phyloP scores from a whole-genome alignment of 35 echinoderm and acorn worm genomes.

The Apostichopus parvimensis region DNA sequence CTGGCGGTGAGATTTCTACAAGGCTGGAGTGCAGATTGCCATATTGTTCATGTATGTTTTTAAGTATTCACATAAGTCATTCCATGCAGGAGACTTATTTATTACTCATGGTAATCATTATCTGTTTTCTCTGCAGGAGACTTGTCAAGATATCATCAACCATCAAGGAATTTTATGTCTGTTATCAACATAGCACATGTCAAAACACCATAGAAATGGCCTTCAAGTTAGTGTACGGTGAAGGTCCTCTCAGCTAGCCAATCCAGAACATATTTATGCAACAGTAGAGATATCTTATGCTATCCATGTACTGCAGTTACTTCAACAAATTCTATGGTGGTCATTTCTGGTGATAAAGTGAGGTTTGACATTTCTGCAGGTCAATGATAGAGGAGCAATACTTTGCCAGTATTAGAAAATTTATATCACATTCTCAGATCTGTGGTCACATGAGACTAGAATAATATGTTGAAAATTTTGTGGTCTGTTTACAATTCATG shows the following conservation, averaged over 20 bases:
- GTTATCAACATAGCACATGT: constrained; percentile 82
- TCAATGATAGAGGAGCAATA: no score
- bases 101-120: no score
- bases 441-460: no score
- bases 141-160: constrained; percentile 45
- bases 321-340: neutral
- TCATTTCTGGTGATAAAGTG: neutral
- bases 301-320: neutral
- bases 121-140: constrained; percentile 57
- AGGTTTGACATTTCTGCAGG: neutral
- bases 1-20: no score
- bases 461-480: no score
- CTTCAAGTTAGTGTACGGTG: constrained; percentile 89
- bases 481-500: no score
- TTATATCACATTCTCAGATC: no score
- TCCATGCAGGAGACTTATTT: no score
- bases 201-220: constrained; percentile 91
- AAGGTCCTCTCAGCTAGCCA: constrained; percentile 32
- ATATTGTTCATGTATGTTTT: no score
- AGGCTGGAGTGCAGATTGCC: no score
- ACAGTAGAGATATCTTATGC: neutral
- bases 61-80: no score
- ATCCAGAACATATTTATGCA: neutral
- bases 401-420: no score
- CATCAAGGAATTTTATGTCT: constrained; percentile 84